These are phyloP conservation scores for Epinotia ramella DNA, from an alignment of 2,888 invertebrate genomes.

Conservation along the genomic window DNA sequence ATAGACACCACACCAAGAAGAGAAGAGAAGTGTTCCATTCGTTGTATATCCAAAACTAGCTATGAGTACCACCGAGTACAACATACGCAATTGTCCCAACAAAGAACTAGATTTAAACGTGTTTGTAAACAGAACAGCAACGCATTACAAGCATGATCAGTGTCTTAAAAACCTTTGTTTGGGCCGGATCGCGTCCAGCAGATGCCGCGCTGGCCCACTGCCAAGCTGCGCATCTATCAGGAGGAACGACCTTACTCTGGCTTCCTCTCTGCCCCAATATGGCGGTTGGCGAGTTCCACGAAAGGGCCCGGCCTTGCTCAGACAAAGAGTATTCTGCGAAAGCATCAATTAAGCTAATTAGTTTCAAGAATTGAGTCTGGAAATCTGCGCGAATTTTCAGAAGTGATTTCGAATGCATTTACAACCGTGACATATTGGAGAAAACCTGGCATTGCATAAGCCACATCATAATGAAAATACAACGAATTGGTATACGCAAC, in stretches of 20 bases:
- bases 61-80: no score
- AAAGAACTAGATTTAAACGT: slow-evolving; percentile 25
- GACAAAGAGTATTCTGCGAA: slow-evolving; percentile 30
- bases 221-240: slow-evolving; percentile 43
- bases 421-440: background rate
- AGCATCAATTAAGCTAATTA: slow-evolving; percentile 28
- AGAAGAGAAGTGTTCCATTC: background rate
- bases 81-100: slow-evolving; percentile 6
- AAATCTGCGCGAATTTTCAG: background rate
- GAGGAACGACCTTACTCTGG: slow-evolving; percentile 46
- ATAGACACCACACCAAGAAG: no score
- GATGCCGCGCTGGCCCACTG: slow-evolving; percentile 27
- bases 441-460: background rate
- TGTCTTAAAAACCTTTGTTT: slow-evolving; percentile 21
- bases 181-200: slow-evolving; percentile 4
- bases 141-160: slow-evolving; percentile 1
- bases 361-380: slow-evolving; percentile 6
- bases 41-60: background rate
- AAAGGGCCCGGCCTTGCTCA: slow-evolving; percentile 20
- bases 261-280: slow-evolving; percentile 53
- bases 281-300: slow-evolving; percentile 51
- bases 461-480: background rate
- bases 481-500: background rate
- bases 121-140: slow-evolving; percentile 29
- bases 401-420: background rate